Evolutionary conservation across 1,140 invertebrate species (phyloP), one percentile per base, ranked within the genome.

Genomic region (Drusus annulatus): DNA sequence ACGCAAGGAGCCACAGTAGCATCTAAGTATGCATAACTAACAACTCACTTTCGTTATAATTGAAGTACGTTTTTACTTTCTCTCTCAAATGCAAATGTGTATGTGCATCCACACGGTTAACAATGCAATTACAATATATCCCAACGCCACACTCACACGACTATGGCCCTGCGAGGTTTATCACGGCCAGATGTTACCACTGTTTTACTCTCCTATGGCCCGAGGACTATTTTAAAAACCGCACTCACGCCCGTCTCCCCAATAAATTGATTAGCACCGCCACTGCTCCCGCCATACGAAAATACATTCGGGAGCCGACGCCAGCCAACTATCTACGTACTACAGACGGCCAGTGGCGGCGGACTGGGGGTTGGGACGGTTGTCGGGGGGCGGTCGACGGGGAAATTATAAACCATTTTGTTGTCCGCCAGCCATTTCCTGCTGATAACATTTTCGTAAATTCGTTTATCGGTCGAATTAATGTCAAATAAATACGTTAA

Each of bases 191-290:
- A n/a, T 36, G 63, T n/a, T 16, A 17, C 31, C 28, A 68, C 56
- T 31, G 31, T 50, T 68, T 68, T 17, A 68, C 63, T 68, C 63
- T 68, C 63, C n/a, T 17, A 68, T 36, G 6, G 16, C 25, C 28
- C 15, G 16, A 36, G 63, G n/a, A 68, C 16, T 68, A 68, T 68
- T 68, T 68, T 68, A 68, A 68, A 68, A 68, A 68, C 63, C 63
- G 7, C 69, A 71, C 50, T 21, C 50, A 52, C 19, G 69, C 68
- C 17, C 69, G 69, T 10, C 0, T n/a, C 19, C 68, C 21, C 51
- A 0, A 68, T 73, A 73, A 73, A 73, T 73, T 73, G 23, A 73
- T 73, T 73, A 73, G 69, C 69, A 10, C 10, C 69, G 50, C 69
- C 69, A 73, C 69, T 73, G 69, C 21, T 19, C 69, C 19, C 19